Base-by-base conservation (phyloP, 1,140 invertebrate species). In the Orius insidiosus region DNA sequence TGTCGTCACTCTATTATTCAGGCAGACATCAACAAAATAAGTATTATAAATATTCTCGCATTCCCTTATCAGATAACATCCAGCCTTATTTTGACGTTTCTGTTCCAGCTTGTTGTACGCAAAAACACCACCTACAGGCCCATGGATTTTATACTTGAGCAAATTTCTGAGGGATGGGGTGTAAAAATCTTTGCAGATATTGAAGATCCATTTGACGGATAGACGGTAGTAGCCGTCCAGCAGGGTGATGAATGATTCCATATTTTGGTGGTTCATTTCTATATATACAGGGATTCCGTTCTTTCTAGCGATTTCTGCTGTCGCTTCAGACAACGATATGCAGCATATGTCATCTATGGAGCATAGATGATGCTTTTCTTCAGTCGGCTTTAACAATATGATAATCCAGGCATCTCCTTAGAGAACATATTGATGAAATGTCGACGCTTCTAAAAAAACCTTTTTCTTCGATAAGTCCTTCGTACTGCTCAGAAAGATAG, bases 161-260 rank as follows among this genome's bases (percentile, higher is more conserved):
- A 92, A 59, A 55, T 70, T 71, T 53, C 73, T 67, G 31, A 92
- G 62, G 11, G 77, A 82, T 15, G 85, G 85, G n/a, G 84, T 83
- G 43, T 68, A 61, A 35, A 85, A 68, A 52, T 85, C 76, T 58
- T 75, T 75, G 58, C 85, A 92, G 36, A 92, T 64, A 66, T 90
- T 85, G 58, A 86, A 86, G 18, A 78, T 89, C 85, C 86, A 92
- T 64, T 85, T 89, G 15, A 78, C 73, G 47, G 77, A 77, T 41
- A 92, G 65, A 54, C 87, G 75, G 59, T 89, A 90, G 62, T 93
- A 93, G 42, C 86, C 86, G 65, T 87, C 80, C 44, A 90, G 61
- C 11, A 78, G 66, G 40, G 82, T 83, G 40, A 92, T 76, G 63
- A 90, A 90, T 0, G 86, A 87, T 37, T 73, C 68, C 51, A 85